Evolutionary conservation across 2,113 vertebrate genomes (phyloP).

Genomic region (Oncorhynchus clarkii): DNA sequence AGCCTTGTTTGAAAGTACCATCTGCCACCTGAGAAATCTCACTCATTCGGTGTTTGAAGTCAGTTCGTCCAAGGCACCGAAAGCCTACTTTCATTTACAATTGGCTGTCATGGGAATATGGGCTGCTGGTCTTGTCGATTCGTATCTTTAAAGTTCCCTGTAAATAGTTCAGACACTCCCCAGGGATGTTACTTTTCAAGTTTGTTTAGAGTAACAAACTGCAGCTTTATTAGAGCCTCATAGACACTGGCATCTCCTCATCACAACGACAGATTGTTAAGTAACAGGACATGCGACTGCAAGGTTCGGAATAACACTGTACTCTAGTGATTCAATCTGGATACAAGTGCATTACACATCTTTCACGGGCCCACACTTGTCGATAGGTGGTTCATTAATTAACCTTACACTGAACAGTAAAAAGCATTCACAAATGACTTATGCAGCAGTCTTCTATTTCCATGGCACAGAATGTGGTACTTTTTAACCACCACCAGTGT

Average conservation of each 20-base stretch:
- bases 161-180: constrained; percentile 53
- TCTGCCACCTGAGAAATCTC: constrained; percentile 62
- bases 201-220: constrained; percentile 42
- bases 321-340: not conserved
- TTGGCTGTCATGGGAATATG: constrained; percentile 54
- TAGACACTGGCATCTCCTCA: constrained; percentile 19
- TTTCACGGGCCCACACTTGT: not conserved
- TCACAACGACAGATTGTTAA: constrained; percentile 25
- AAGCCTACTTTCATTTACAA: constrained; percentile 63
- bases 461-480: not conserved
- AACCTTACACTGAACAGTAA: not conserved
- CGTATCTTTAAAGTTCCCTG: constrained; percentile 48
- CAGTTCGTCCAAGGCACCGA: constrained; percentile 42
- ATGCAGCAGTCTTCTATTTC: not conserved
- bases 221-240: constrained; percentile 8
- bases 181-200: constrained; percentile 34
- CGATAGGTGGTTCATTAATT: not conserved
- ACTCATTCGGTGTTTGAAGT: constrained; percentile 43
- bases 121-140: constrained; percentile 44
- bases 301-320: not conserved
- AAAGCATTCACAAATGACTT: not conserved
- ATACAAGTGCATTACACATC: too few species aligned
- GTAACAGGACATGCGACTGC: not conserved
- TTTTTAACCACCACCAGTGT: not conserved
- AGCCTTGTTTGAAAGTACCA: constrained; percentile 43